phyloP scores from a whole-genome alignment of 2,113 vertebrate species.

The Sclerurus mexicanus region DNA sequence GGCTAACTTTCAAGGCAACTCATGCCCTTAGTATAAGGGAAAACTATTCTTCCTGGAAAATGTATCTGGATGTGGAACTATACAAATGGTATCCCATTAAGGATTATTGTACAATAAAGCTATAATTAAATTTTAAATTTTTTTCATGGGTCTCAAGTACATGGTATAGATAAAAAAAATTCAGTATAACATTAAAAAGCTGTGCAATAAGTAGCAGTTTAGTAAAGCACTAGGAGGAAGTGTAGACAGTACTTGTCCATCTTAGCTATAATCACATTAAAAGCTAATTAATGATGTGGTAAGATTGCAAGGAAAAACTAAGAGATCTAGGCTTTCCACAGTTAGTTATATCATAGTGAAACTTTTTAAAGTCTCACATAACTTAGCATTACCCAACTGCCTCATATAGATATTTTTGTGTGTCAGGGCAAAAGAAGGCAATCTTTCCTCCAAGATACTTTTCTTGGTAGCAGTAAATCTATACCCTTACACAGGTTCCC shows the following conservation, averaged over 20 bases:
- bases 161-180: not conserved
- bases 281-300: not conserved
- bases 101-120: not conserved
- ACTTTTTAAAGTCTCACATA: not conserved
- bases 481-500: not conserved
- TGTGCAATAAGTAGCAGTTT: not conserved
- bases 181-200: not conserved
- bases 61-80: not conserved
- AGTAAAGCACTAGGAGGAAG: not conserved
- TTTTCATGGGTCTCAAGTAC: not conserved
- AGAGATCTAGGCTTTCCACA: not conserved
- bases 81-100: not conserved
- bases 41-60: not conserved
- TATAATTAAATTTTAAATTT: not conserved
- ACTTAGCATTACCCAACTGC: not conserved
- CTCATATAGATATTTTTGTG: not conserved
- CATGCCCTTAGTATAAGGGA: not conserved
- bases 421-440: not conserved
- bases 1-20: not conserved
- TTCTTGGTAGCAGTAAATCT: not conserved
- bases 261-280: not conserved
- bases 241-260: not conserved
- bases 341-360: not conserved
- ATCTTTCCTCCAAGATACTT: not conserved
- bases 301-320: not conserved